Evolutionary conservation across 53 echinoderm and acorn worm genomes (phyloP).

Genomic region (Zoroaster sp.): DNA sequence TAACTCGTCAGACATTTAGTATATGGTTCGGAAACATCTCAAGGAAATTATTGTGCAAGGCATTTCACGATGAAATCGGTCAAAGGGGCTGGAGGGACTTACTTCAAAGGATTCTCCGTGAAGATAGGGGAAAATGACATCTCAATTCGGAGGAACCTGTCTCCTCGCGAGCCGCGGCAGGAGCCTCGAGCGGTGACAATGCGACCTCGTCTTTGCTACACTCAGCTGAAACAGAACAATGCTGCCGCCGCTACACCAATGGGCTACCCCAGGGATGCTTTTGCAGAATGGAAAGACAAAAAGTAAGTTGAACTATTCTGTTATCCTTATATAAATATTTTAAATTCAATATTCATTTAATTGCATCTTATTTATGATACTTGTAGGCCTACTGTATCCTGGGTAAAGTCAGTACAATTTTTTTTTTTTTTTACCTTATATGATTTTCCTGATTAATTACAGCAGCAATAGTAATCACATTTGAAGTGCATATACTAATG

Average conservation of each 20-base stretch:
- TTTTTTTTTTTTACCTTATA: too few species aligned
- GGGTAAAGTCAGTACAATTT: too few species aligned
- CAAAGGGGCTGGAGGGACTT: neutral
- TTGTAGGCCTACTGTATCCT: too few species aligned
- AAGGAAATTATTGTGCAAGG: neutral
- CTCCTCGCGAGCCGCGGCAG: neutral
- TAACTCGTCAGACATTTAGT: neutral
- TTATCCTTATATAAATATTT: too few species aligned
- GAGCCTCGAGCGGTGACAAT: neutral
- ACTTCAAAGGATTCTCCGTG: conserved; percentile 24
- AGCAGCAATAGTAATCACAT: neutral
- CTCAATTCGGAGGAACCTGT: conserved; percentile 10
- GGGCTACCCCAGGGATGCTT: conserved; percentile 3
- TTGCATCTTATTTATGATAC: neutral
- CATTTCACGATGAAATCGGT: neutral
- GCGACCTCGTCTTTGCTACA: conserved; percentile 21
- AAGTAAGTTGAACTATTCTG: neutral
- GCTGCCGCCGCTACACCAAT: neutral
- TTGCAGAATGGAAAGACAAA: neutral
- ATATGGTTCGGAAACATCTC: neutral
- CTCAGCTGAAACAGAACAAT: neutral
- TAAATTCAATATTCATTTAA: neutral
- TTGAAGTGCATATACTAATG: too few species aligned
- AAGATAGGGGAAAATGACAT: conserved; percentile 31
- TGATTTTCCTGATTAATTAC: too few species aligned